phyloP scores from a whole-genome alignment of 2,888 invertebrate species.

The Amblyjoppa proteus region DNA sequence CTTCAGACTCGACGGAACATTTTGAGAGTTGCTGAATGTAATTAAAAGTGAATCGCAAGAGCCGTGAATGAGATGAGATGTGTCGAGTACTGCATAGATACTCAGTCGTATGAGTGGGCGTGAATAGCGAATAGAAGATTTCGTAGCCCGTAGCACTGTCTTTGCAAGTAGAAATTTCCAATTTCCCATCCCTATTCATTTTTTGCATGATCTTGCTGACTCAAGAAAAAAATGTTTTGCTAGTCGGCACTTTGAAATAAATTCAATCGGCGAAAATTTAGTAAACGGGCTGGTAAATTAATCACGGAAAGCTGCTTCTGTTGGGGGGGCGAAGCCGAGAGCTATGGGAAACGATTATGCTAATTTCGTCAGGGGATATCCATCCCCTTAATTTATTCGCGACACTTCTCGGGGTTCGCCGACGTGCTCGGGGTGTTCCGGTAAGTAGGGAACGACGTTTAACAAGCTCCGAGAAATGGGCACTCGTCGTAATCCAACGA shows the following conservation, averaged over 20 bases:
- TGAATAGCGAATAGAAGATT: no score
- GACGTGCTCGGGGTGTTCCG: neutral
- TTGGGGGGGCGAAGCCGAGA: conserved; percentile 4
- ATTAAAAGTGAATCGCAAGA: neutral
- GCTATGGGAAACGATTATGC: conserved; percentile 25
- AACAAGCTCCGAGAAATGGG: conserved; percentile 36
- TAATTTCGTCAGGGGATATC: conserved; percentile 29
- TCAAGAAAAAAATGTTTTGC: neutral
- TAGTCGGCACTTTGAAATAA: neutral
- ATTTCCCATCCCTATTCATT: neutral
- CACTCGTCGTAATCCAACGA: conserved; percentile 7
- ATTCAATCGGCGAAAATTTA: neutral
- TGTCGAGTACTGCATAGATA: no score
- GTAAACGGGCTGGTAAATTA: neutral
- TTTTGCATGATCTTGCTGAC: neutral
- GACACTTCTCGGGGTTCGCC: neutral
- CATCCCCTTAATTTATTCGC: conserved; percentile 23
- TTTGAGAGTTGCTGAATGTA: neutral
- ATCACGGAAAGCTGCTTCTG: neutral
- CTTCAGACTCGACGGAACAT: neutral
- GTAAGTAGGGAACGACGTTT: conserved; percentile 8
- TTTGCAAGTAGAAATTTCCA: neutral
- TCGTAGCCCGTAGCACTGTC: neutral
- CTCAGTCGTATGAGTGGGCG: no score
- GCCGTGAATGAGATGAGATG: neutral